Conservation (phyloP, 2,888 invertebrate genomes). For the Xylocampa areola region DNA sequence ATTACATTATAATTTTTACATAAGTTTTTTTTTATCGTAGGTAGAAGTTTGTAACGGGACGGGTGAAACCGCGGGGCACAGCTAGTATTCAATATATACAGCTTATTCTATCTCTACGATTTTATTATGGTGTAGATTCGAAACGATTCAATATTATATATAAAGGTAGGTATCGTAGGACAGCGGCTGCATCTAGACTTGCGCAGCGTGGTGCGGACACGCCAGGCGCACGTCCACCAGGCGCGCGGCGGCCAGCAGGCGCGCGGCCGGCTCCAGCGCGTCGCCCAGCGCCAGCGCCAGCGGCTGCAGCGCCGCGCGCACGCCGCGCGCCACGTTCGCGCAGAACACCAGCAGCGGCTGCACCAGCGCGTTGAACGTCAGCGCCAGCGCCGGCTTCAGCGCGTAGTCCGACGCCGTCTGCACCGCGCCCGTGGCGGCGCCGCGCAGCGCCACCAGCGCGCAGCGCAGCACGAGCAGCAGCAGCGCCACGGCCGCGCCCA, state of each 20-base stretch:
- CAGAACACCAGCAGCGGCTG: slow-evolving; percentile 92
- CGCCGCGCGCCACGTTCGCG: slow-evolving; percentile 90
- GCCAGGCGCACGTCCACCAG: slow-evolving; percentile 67
- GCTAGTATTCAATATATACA: no score
- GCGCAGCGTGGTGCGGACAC: slow-evolving; percentile 27
- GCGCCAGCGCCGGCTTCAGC: slow-evolving; percentile 92
- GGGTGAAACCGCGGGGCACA: no score
- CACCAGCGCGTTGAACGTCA: slow-evolving; percentile 91
- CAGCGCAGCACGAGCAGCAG: slow-evolving; percentile 78
- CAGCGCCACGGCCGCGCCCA: slow-evolving; percentile 88
- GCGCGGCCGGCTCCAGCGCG: slow-evolving; percentile 66
- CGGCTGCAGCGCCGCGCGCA: slow-evolving; percentile 89
- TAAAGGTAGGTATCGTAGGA: no score
- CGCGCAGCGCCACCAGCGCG: slow-evolving; percentile 62
- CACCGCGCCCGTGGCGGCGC: slow-evolving; percentile 62
- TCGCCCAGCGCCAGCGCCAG: slow-evolving; percentile 62
- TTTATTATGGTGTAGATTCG: no score
- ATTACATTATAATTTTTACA: no score
- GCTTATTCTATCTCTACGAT: no score
- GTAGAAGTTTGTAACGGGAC: no score
- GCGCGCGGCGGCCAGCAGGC: slow-evolving; percentile 64
- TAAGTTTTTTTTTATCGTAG: no score
- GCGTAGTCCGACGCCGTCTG: slow-evolving; percentile 90
- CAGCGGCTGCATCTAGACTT: no score
- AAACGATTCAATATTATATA: no score